Conservation (phyloP, 2,797 vertebrate species). For the Anguilla pacifica region DNA sequence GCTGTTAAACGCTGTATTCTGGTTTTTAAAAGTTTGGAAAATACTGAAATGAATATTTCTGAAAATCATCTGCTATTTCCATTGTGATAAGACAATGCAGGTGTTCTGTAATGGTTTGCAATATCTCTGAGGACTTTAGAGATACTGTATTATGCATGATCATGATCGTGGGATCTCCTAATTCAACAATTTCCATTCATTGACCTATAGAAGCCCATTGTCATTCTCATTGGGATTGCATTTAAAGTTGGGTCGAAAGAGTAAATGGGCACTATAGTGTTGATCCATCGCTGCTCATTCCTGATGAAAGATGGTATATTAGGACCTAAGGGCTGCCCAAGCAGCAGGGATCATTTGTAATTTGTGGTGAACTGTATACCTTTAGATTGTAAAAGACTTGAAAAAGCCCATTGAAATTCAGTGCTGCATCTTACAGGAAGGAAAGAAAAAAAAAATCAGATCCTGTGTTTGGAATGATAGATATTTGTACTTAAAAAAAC, state of each 20-base stretch:
- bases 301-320: background rate
- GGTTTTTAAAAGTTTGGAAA: background rate
- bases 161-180: background rate
- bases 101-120: background rate
- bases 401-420: background rate
- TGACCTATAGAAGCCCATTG: constrained; percentile 2
- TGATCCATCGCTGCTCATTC: background rate
- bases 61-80: background rate
- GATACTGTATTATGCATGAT: background rate
- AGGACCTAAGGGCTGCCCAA: background rate
- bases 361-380: background rate
- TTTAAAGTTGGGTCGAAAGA: background rate
- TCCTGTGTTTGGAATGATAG: background rate
- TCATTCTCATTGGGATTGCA: background rate
- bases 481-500: background rate
- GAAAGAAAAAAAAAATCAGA: background rate
- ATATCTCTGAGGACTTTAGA: background rate
- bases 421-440: background rate
- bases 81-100: background rate
- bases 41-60: background rate
- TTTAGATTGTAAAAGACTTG: background rate
- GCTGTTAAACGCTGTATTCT: background rate
- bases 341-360: background rate
- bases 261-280: background rate
- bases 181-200: constrained; percentile 15